A percentile compares a stretch with the other conserved stretches of the same genome.
Evolutionary conservation across 2,113 vertebrate genomes (phyloP).

Genomic region (Ictidomys tridecemlineatus): DNA sequence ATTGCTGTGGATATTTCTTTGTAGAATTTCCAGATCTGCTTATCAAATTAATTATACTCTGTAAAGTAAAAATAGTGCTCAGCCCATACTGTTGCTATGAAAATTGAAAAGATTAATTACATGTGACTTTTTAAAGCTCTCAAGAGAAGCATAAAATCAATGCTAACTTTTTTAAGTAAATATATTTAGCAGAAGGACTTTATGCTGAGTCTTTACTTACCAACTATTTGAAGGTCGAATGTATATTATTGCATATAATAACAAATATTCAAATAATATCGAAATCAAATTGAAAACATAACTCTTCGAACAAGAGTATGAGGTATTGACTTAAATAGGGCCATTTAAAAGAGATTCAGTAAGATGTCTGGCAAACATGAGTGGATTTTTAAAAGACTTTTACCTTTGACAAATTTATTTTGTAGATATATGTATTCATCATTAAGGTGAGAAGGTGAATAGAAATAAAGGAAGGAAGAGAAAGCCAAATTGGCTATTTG

Average conservation of each 20-base stretch:
- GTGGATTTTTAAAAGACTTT: not conserved
- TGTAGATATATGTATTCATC: not conserved
- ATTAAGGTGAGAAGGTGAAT: not conserved
- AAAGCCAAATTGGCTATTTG: not conserved
- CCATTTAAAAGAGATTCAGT: conserved; percentile 21
- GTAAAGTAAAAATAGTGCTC: not conserved
- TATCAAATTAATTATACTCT: not conserved
- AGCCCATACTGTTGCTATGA: not conserved
- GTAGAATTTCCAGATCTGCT: conserved; percentile 4
- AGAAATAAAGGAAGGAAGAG: conserved; percentile 38
- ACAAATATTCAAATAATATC: not conserved
- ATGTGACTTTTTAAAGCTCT: conserved; percentile 27
- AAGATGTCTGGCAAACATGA: not conserved
- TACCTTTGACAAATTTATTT: not conserved
- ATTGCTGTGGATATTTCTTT: not conserved
- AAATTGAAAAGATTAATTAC: conserved; percentile 28
- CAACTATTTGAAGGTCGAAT: not conserved
- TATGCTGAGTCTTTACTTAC: not conserved
- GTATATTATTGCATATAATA: not conserved
- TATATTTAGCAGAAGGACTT: not conserved
- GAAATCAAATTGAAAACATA: conserved; percentile 44
- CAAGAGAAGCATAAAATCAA: not conserved
- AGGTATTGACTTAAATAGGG: not conserved
- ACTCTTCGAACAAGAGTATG: not conserved
- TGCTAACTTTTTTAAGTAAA: not conserved